Conservation (phyloP, 2,888 invertebrate genomes). For the Zhuqinia jingwanae region DNA sequence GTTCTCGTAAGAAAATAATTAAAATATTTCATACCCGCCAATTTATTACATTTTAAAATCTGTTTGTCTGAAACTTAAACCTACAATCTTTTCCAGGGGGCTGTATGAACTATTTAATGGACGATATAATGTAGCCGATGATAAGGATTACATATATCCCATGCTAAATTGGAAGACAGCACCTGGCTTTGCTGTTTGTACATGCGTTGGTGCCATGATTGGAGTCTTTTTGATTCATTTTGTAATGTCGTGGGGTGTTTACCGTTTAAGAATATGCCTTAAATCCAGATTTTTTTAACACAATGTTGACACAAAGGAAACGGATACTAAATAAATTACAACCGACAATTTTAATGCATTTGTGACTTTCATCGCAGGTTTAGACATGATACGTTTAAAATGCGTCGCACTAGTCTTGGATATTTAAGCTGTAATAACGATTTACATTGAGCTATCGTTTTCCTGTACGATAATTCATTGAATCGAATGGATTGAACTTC, state of each 20-base stretch:
- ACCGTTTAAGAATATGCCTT: constrained; percentile 44
- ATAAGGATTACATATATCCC: constrained; percentile 66
- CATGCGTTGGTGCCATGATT: not conserved
- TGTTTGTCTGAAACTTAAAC: not conserved
- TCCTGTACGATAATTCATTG: too few relatives aligned
- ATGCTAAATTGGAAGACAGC: constrained; percentile 67
- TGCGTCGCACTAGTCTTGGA: too few relatives aligned
- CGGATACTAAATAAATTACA: too few relatives aligned
- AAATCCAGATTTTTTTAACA: constrained; percentile 14
- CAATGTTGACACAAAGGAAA: not conserved
- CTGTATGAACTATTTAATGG: constrained; percentile 70
- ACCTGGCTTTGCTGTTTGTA: constrained; percentile 51
- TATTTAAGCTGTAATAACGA: too few relatives aligned
- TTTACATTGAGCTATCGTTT: too few relatives aligned
- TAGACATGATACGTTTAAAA: too few relatives aligned
- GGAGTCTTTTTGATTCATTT: constrained; percentile 39
- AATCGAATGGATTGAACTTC: too few relatives aligned
- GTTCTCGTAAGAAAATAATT: constrained; percentile 66
- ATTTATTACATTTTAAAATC: not conserved
- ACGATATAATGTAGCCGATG: constrained; percentile 41
- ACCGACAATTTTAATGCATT: too few relatives aligned
- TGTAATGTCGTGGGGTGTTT: constrained; percentile 60
- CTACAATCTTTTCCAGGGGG: constrained; percentile 24
- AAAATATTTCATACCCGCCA: not conserved
- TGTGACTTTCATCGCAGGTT: too few relatives aligned